Conservation (phyloP, 2,888 invertebrate species). For the Hecatera dysodea region DNA sequence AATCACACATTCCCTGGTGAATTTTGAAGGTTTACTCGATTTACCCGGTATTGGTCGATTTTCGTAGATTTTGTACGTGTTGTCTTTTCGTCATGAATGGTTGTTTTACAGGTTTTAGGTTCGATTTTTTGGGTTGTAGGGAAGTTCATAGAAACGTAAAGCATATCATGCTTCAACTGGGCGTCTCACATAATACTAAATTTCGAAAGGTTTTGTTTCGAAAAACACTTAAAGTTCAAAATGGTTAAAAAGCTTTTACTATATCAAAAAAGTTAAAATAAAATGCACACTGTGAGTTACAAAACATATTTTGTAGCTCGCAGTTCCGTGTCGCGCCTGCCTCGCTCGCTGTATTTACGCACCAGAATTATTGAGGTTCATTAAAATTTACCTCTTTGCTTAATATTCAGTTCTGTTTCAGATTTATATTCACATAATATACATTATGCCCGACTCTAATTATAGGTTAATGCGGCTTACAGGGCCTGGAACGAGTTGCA, state of each 20-base stretch:
- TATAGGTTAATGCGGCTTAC: conserved; percentile 56
- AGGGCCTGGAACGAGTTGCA: conserved; percentile 3
- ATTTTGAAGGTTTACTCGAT: no score
- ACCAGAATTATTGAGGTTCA: conserved; percentile 73
- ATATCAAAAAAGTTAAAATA: background rate
- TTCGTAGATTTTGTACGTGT: no score
- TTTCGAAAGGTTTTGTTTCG: no score
- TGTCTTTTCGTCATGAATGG: no score
- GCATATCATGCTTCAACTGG: no score
- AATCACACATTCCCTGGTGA: no score
- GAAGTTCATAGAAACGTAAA: no score
- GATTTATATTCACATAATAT: conserved; percentile 63
- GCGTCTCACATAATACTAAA: no score
- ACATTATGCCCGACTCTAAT: conserved; percentile 50
- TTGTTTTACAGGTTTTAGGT: no score
- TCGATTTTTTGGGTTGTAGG: no score
- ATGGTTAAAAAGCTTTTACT: background rate
- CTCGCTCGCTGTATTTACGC: conserved; percentile 69
- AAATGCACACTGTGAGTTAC: background rate
- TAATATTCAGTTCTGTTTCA: conserved; percentile 70
- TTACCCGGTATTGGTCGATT: no score
- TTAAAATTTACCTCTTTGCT: conserved; percentile 74
- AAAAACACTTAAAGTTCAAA: no score
- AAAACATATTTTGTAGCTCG: conserved; percentile 62
- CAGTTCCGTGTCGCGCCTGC: conserved; percentile 38